A percentile compares a stretch with the other conserved stretches of the same genome.
Conservation (phyloP, 35 echinoderm and acorn worm genomes). For the Strongylocentrotus purpuratus region DNA sequence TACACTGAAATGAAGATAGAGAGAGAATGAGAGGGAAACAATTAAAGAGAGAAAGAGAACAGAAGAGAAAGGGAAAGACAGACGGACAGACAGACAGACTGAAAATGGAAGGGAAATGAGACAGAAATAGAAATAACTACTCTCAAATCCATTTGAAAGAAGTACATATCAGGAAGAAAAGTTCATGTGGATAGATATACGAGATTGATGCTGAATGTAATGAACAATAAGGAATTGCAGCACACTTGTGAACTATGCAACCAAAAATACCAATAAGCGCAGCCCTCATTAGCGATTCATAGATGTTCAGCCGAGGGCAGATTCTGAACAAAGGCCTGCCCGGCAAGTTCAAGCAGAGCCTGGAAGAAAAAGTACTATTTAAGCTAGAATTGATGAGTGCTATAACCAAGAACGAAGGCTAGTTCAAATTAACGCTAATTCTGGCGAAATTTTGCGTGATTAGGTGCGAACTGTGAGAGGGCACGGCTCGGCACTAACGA, state of each 20-base stretch:
- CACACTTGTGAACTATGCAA: background rate
- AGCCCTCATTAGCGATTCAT: background rate
- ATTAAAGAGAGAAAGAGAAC: background rate
- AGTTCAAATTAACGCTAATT: slow-evolving; percentile 29
- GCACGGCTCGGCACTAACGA: slow-evolving; percentile 22
- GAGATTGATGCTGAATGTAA: background rate
- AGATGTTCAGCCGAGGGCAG: background rate
- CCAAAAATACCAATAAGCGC: background rate
- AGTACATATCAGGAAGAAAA: background rate
- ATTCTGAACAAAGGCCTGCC: background rate
- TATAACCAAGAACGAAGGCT: slow-evolving; percentile 5
- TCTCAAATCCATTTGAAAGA: background rate
- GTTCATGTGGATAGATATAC: background rate
- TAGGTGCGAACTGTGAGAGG: slow-evolving; percentile 32
- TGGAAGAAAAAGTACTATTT: background rate
- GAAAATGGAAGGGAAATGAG: background rate
- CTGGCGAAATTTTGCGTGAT: slow-evolving; percentile 33
- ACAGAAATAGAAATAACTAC: background rate
- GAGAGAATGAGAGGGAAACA: background rate
- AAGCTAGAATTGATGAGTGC: background rate
- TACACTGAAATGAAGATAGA: background rate
- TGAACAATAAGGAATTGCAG: background rate
- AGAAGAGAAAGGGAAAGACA: background rate
- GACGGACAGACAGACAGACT: background rate
- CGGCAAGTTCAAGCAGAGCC: background rate